Base-by-base conservation (phyloP, 1,140 invertebrate species). In the Druon quercuslanigerum region DNA sequence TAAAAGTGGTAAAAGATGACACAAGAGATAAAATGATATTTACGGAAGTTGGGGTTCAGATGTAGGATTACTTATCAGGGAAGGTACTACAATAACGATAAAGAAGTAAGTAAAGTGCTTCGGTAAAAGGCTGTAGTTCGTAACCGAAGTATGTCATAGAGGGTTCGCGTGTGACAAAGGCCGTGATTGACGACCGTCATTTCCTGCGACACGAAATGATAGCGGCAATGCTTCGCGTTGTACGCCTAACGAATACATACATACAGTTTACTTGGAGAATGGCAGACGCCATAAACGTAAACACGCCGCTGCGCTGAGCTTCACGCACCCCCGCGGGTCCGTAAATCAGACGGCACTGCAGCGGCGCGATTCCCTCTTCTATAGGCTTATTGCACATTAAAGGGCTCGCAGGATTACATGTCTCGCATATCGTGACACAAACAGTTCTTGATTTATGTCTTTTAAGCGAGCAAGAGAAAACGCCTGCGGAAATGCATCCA, bases 151-250 rank as follows among this genome's bases (percentile, higher is more conserved):
- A 73, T 79, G 70, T 54, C 71, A 75, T 52, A 46, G 40, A 46
- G 40, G 40, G 40, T 46, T 46, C 40, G 8, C 40, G 40, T 46
- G 40, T 46, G 40, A 46, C 40, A 46, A 46, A 72, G 72, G 51
- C 72, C 73, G 77, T 80, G 79, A 80, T 80, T 80, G 79, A 80
- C 79, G 79, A 80, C 74, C 76, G 79, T 76, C 76, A 80, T 80
- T 80, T 80, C 79, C 79, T 77, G 79, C 50, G 76, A 75, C 75
- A 75, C 54, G 71, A 80, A 80, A 46, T 72, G 73, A 77, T 66
- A 76, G 51, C 54, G 71, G 20, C 66, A 54, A 52, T 33, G 25
- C 25, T 33, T 33, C 25, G 25, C 25, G 25, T 33, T 33, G 25
- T 33, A 33, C 25, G 25, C 75, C 50, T 72, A 51, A 70, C 46